These are phyloP conservation scores for Montipora capitata DNA, from an alignment of 92 coral and sea anemone species.

Conservation along the genomic window DNA sequence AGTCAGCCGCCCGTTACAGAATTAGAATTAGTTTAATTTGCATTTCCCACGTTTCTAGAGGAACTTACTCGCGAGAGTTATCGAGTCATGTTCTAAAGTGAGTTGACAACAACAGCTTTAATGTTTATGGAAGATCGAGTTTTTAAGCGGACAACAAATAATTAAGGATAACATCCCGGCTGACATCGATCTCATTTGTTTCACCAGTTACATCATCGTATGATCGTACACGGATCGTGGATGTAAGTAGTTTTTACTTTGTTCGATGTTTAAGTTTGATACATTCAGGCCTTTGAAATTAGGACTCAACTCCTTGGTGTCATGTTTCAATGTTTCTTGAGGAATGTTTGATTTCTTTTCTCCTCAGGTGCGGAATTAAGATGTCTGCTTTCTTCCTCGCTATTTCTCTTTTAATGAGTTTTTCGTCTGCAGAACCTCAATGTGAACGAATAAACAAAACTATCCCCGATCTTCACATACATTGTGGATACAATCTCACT, in stretches of 20 bases:
- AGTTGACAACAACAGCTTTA: too few relatives aligned
- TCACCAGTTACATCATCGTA: background rate
- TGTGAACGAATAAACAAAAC: conserved; percentile 33
- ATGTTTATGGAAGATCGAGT: background rate
- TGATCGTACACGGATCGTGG: background rate
- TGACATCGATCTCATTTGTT: background rate
- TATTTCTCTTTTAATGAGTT: background rate
- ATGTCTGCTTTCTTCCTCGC: background rate
- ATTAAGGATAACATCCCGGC: background rate
- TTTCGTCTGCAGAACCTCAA: conserved; percentile 16
- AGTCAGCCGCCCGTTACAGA: conserved; percentile 42
- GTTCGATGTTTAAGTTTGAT: background rate
- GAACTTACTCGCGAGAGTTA: background rate
- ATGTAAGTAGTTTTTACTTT: conserved; percentile 19
- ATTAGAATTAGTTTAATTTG: conserved; percentile 35
- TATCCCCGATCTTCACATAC: conserved; percentile 36
- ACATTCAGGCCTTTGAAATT: background rate
- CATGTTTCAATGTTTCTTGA: background rate
- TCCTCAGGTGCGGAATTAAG: conserved; percentile 8
- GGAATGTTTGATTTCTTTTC: background rate
- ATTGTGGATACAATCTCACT: conserved; percentile 80
- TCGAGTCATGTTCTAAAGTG: background rate
- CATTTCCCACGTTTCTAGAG: conserved; percentile 14
- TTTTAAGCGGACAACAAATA: background rate
- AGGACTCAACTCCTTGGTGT: background rate